A percentile compares a stretch with the other conserved stretches of the same genome.
Evolutionary conservation across 2,113 vertebrate genomes (phyloP).

Genomic region (Nycticryphes semicollaris): DNA sequence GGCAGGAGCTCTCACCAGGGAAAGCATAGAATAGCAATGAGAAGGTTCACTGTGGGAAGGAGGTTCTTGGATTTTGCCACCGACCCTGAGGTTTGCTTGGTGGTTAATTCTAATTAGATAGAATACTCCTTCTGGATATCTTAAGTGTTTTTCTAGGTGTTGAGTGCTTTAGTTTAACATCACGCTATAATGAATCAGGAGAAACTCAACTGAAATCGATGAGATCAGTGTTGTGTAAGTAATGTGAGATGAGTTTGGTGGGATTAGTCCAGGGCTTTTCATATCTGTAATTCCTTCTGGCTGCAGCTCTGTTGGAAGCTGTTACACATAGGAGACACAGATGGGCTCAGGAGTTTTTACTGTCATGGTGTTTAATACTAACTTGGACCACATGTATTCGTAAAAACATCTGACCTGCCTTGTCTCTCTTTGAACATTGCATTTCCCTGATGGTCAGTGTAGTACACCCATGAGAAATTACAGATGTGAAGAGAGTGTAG

Average conservation of each 20-base stretch:
- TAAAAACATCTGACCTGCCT: background rate
- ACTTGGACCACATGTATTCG: background rate
- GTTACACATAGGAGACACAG: background rate
- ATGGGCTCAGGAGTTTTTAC: slow-evolving; percentile 2
- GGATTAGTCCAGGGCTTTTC: background rate
- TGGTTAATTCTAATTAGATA: background rate
- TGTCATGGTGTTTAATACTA: background rate
- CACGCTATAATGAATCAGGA: background rate
- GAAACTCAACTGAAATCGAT: background rate
- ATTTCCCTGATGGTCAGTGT: background rate
- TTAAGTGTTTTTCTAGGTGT: background rate
- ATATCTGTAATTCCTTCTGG: slow-evolving; percentile 15
- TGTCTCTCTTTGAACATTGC: background rate
- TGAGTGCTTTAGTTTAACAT: background rate
- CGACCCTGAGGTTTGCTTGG: background rate
- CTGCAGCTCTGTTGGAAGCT: background rate
- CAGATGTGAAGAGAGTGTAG: background rate
- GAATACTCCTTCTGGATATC: background rate
- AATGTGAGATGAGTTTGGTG: background rate
- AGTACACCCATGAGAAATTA: background rate
- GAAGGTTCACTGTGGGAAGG: background rate
- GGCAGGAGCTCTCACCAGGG: background rate
- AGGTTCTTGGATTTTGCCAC: background rate
- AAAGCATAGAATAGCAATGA: background rate
- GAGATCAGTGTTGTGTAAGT: background rate